phyloP scores from a whole-genome alignment of 2,888 invertebrate species.

The Ophion ellenae region DNA sequence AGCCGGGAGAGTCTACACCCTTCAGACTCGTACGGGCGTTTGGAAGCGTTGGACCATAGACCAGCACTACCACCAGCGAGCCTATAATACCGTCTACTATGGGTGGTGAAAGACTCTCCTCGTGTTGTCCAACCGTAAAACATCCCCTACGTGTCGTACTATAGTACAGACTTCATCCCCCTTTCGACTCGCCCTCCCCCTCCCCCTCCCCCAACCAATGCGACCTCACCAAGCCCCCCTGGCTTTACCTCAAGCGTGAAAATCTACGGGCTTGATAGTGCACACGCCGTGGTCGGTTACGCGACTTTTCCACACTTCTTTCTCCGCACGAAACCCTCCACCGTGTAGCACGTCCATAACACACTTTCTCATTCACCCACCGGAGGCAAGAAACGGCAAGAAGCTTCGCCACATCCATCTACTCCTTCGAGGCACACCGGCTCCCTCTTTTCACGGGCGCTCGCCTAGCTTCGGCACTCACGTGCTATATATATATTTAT shows the following conservation, averaged over 20 bases:
- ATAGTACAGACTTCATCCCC: slow-evolving; percentile 23
- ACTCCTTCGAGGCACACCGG: slow-evolving; percentile 51
- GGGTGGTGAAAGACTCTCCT: slow-evolving; percentile 20
- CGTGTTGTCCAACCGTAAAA: slow-evolving; percentile 49
- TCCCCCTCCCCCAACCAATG: not conserved
- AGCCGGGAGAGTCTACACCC: not conserved
- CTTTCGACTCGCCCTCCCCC: not conserved
- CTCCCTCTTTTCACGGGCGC: slow-evolving; percentile 61
- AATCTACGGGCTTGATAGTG: slow-evolving; percentile 13
- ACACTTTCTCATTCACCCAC: slow-evolving; percentile 38
- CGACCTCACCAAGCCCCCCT: not conserved
- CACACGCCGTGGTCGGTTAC: slow-evolving; percentile 29
- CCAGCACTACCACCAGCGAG: slow-evolving; percentile 10
- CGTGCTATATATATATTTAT: slow-evolving; percentile 4
- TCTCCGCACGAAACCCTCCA: slow-evolving; percentile 14
- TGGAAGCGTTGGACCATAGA: slow-evolving; percentile 48
- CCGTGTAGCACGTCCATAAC: slow-evolving; percentile 12
- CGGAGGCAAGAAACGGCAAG: slow-evolving; percentile 42
- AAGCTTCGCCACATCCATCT: slow-evolving; percentile 65
- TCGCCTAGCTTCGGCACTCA: slow-evolving; percentile 46
- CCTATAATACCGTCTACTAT: slow-evolving; percentile 36
- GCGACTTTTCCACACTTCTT: slow-evolving; percentile 54
- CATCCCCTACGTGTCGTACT: slow-evolving; percentile 57
- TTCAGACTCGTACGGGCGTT: slow-evolving; percentile 6
- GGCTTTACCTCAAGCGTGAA: not conserved